Evolutionary conservation across 2,888 invertebrate genomes (phyloP).

Genomic region (Platycheirus rosarum): DNA sequence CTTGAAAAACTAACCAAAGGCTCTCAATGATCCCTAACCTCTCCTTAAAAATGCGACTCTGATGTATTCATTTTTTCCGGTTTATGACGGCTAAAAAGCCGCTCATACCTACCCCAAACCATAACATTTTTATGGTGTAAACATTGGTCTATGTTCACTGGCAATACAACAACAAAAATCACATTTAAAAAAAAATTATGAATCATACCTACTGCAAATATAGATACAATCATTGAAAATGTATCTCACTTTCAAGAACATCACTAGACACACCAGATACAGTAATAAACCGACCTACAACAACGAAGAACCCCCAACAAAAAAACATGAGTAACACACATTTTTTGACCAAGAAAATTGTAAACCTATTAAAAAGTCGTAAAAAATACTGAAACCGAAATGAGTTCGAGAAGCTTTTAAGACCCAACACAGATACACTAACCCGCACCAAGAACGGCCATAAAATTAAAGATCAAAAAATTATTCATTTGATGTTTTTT

Average conservation of each 20-base stretch:
- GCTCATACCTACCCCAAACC: constrained; percentile 40
- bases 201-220: constrained; percentile 44
- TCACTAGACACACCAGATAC: constrained; percentile 46
- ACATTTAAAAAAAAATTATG: constrained; percentile 57
- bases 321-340: constrained; percentile 37
- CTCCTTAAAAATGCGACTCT: constrained; percentile 39
- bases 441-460: constrained; percentile 54
- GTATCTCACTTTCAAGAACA: constrained; percentile 22
- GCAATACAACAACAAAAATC: constrained; percentile 52
- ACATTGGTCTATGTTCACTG: constrained; percentile 33
- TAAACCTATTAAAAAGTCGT: constrained; percentile 71
- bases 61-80: neutral
- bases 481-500: constrained; percentile 68
- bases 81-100: constrained; percentile 25
- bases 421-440: constrained; percentile 26
- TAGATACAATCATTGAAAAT: constrained; percentile 50
- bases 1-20: too few relatives aligned
- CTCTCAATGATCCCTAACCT: too few relatives aligned
- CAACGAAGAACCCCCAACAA: constrained; percentile 27
- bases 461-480: constrained; percentile 71
- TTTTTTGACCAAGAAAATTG: constrained; percentile 59
- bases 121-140: constrained; percentile 53
- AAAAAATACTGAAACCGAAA: constrained; percentile 57
- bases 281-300: constrained; percentile 56
- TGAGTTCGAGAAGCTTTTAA: constrained; percentile 55